Percentiles rank a stretch among this genome's conserved stretches.
These are phyloP conservation scores for Coremacera marginata DNA, from an alignment of 2,888 invertebrate genomes.

Conservation along the genomic window DNA sequence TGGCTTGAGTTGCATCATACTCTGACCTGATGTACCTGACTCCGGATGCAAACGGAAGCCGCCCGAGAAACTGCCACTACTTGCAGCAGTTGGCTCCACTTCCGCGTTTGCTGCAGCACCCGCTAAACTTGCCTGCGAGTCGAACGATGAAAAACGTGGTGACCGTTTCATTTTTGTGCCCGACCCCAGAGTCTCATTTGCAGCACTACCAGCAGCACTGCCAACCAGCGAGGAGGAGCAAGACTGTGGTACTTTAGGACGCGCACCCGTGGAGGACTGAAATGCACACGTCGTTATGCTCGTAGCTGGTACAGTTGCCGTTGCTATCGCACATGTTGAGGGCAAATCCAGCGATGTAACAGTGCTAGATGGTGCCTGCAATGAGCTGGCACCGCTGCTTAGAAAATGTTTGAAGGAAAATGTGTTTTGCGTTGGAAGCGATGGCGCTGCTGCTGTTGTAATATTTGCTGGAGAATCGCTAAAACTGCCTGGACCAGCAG, in stretches of 20 bases:
- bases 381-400: conserved; percentile 72
- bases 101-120: conserved; percentile 47
- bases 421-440: conserved; percentile 73
- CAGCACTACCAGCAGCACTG: conserved; percentile 20
- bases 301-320: conserved; percentile 36
- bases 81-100: neutral
- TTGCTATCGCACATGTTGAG: conserved; percentile 44
- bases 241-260: conserved; percentile 78
- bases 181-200: conserved; percentile 40
- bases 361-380: conserved; percentile 58
- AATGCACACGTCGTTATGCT: conserved; percentile 44
- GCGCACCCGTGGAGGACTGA: conserved; percentile 76
- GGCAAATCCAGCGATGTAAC: conserved; percentile 50
- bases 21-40: neutral
- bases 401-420: conserved; percentile 90
- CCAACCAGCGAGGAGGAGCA: conserved; percentile 59
- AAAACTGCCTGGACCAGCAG: conserved; percentile 40
- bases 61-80: conserved; percentile 2
- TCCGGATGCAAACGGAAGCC: conserved; percentile 26
- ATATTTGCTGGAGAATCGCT: conserved; percentile 24
- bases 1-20: neutral
- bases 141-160: conserved; percentile 68
- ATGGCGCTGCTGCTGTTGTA: conserved; percentile 32
- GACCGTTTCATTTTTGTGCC: conserved; percentile 68
- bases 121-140: conserved; percentile 69